Evolutionary conservation across 2,797 vertebrate species (phyloP), one percentile per base, ranked within the genome.

Genomic region (Coranthus polyacanthus): DNA sequence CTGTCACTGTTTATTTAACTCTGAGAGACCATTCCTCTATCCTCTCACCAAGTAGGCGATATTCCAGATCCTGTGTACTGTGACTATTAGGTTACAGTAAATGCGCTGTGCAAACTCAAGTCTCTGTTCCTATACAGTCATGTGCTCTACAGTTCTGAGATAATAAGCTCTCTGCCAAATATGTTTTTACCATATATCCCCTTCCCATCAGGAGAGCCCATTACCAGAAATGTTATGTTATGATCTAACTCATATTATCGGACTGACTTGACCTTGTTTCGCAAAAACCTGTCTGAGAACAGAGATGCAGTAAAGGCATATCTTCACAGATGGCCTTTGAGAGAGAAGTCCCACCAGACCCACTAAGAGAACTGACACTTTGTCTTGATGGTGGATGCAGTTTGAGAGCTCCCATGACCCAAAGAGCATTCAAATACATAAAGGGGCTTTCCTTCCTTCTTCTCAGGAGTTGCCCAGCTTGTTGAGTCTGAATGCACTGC

Each of bases 1-100:
- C 56, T 83, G 73, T 81, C 77, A 63, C 64, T 88, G 80, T 90
- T 89, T 90, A 74, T 90, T 88, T 84, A 86, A 84, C 81, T 83
- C 71, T 13, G 52, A 61, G 67, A 71, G 69, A 43, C 46, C 5
- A 59, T 78, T 77, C 57, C 74, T 59, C 57, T 55, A 36, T 75
- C 80, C 68, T 67, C 68, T 80, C 75, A 66, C 46, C 70, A 70
- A 59, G 69, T 47, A 59, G 64, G 46, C 46, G 44, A 39, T 73
- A 59, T 77, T 80, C 70, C 68, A 82, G 63, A 84, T 79, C 68
- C 78, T 24, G 61, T 65, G 50, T 77, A 67, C 58, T 16, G 39
- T 0, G 6, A 53, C 75, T 82, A 69, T 79, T 60, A 72, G 39
- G 71, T 88, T 86, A 70, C 84, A 65, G 57, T 84, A 64, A 86